Evolutionary conservation across 2,113 vertebrate species (phyloP).

Genomic region (Orycteropus afer): DNA sequence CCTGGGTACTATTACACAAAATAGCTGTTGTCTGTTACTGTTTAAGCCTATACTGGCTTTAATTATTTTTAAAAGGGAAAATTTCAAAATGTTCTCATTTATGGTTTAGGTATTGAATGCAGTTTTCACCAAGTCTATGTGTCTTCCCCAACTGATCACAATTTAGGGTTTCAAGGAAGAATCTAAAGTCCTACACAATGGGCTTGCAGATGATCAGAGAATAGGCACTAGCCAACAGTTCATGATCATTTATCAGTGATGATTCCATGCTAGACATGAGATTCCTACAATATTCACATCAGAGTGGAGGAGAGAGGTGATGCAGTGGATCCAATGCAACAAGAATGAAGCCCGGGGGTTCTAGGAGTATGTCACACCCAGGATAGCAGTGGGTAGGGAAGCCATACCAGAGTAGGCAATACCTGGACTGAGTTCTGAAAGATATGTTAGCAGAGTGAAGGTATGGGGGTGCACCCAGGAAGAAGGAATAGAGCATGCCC

Average conservation of each 20-base stretch:
- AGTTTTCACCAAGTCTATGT: not conserved
- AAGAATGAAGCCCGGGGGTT: not conserved
- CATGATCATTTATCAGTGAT: not conserved
- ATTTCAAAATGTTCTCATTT: not conserved
- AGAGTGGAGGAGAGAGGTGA: not conserved
- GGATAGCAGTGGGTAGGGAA: not conserved
- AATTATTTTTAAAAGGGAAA: not conserved
- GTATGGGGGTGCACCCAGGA: not conserved
- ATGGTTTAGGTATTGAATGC: not conserved
- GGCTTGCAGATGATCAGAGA: not conserved
- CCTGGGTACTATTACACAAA: not conserved
- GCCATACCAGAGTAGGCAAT: not conserved
- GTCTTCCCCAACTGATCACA: not conserved
- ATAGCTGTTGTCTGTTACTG: not conserved
- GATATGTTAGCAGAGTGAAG: not conserved
- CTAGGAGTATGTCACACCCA: not conserved
- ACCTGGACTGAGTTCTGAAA: not conserved
- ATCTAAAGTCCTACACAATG: not conserved
- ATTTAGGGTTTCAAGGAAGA: not conserved
- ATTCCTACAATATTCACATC: not conserved
- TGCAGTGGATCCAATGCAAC: too few species aligned
- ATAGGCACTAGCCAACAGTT: too few species aligned
- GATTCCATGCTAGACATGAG: not conserved
- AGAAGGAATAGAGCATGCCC: too few species aligned
- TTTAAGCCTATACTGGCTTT: not conserved